Evolutionary conservation across 2,797 vertebrate species (phyloP).

Genomic region (Sebastes flavidus): DNA sequence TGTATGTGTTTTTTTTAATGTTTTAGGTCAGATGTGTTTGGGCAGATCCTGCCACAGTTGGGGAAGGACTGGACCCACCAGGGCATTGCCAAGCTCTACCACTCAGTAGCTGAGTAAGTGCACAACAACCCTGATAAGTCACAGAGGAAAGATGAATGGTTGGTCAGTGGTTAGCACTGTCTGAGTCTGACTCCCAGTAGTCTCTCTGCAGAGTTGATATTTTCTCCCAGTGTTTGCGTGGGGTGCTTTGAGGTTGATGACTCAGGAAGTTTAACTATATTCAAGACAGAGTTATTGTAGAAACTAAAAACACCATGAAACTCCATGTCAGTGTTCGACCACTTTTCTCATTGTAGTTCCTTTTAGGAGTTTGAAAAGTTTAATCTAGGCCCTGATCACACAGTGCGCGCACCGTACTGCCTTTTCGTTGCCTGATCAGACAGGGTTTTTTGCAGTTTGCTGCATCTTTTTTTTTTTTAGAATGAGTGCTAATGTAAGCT

Average conservation of each 20-base stretch:
- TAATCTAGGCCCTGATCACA: neutral
- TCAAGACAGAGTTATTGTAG: conserved; percentile 19
- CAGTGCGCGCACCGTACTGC: no score
- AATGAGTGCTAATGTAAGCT: no score
- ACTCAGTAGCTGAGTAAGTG: conserved; percentile 97
- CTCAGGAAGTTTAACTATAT: conserved; percentile 39
- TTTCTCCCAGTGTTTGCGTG: conserved; percentile 45
- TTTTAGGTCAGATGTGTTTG: conserved; percentile 95
- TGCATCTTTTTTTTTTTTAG: no score
- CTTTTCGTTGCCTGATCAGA: no score
- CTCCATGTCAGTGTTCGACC: neutral
- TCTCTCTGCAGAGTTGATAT: conserved; percentile 35
- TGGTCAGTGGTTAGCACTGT: conserved; percentile 44
- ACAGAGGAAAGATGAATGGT: conserved; percentile 32
- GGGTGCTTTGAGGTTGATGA: conserved; percentile 44
- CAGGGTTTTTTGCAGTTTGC: no score
- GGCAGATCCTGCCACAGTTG: conserved; percentile 97
- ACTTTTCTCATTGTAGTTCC: neutral
- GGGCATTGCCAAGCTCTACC: conserved; percentile 98
- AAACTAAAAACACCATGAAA: conserved; percentile 22
- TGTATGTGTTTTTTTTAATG: neutral
- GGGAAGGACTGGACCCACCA: conserved; percentile 99
- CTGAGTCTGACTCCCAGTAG: conserved; percentile 27
- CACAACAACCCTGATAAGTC: conserved; percentile 42
- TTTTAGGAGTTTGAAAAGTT: neutral